Conservation (phyloP, 2,797 vertebrate species). For the Sebastes itinus region DNA sequence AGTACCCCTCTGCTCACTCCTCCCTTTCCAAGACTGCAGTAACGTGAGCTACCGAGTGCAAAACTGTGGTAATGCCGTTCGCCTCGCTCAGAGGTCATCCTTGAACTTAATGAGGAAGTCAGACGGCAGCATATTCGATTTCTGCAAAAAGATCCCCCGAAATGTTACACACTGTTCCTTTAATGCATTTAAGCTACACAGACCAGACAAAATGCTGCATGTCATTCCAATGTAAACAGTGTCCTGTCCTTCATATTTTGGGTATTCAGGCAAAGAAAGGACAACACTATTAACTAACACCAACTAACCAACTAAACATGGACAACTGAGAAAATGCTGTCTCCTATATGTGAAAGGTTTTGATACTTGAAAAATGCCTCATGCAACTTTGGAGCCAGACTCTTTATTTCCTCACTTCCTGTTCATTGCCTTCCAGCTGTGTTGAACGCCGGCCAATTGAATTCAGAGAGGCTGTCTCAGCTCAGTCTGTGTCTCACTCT, state of each 20-base stretch:
- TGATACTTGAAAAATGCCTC: slow-evolving; percentile 33
- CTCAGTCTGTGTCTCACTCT: slow-evolving; percentile 66
- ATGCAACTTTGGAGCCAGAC: slow-evolving; percentile 25
- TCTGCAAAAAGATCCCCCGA: background rate
- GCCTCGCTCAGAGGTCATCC: background rate
- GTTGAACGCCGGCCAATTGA: slow-evolving; percentile 54
- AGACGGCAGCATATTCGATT: background rate
- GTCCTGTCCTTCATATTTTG: background rate
- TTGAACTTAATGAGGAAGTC: background rate
- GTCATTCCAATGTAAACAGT: background rate
- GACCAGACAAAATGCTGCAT: background rate
- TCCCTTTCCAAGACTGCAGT: no score
- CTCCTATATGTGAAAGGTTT: slow-evolving; percentile 11
- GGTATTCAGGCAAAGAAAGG: slow-evolving; percentile 5
- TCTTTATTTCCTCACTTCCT: slow-evolving; percentile 56
- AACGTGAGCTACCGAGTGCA: no score
- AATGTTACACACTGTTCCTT: background rate
- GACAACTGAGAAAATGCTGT: slow-evolving; percentile 15
- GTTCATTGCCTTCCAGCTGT: slow-evolving; percentile 46
- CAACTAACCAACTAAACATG: background rate
- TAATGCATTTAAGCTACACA: background rate
- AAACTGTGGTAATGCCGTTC: background rate
- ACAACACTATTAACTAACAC: background rate
- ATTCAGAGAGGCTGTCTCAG: slow-evolving; percentile 54
- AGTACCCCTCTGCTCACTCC: no score